phyloP scores from a whole-genome alignment of 2,888 invertebrate species.

The Drosophila prolongata region DNA sequence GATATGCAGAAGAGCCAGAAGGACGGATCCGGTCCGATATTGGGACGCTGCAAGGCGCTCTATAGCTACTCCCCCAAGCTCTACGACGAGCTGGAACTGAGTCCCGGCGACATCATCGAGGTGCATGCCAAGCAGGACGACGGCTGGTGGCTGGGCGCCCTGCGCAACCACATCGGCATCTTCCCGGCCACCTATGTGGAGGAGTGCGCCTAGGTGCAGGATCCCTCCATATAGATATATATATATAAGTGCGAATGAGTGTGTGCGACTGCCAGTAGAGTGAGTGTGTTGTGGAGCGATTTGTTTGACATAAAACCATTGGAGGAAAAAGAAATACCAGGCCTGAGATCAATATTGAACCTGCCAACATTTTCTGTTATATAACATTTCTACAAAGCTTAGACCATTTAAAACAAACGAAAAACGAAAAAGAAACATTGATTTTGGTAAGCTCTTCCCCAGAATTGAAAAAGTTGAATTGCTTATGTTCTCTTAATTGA shows the following conservation, averaged over 20 bases:
- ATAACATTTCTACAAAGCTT: too few species aligned
- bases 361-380: neutral
- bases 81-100: conserved; percentile 92
- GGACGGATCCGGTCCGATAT: conserved; percentile 64
- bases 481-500: too few species aligned
- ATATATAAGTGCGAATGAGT: conserved; percentile 11
- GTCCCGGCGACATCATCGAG: conserved; percentile 92
- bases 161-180: conserved; percentile 92
- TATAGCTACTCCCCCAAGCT: conserved; percentile 95
- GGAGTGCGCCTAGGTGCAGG: conserved; percentile 86
- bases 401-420: neutral
- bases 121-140: conserved; percentile 96
- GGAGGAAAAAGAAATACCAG: neutral
- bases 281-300: conserved; percentile 19
- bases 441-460: neutral
- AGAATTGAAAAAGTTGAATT: too few species aligned
- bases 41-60: conserved; percentile 92
- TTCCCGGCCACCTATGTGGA: conserved; percentile 98
- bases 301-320: conserved; percentile 13
- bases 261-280: conserved; percentile 11
- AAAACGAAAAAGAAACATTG: neutral
- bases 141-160: conserved; percentile 97
- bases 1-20: conserved; percentile 53
- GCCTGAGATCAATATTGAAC: neutral
- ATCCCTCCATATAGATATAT: conserved; percentile 21